phyloP scores from a whole-genome alignment of 92 coral and sea anemone species.

The Siderastrea radians region DNA sequence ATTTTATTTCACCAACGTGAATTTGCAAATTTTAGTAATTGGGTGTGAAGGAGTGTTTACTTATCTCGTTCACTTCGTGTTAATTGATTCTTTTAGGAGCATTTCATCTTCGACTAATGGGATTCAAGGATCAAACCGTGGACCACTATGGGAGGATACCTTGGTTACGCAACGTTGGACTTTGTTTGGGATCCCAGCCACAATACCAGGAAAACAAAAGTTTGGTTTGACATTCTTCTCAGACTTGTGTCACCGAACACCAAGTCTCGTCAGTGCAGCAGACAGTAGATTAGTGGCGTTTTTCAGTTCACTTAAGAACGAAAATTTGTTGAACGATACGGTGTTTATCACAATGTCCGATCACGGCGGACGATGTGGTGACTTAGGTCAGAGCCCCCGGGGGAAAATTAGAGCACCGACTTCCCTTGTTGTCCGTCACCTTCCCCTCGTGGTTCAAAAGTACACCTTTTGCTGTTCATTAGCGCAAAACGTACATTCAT shows the following conservation, averaged over 20 bases:
- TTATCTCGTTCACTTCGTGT: neutral
- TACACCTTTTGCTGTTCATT: no score
- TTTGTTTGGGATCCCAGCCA: slow-evolving; percentile 36
- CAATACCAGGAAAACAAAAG: slow-evolving; percentile 56
- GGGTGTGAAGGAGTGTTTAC: no score
- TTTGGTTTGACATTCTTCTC: slow-evolving; percentile 36
- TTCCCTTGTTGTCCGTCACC: slow-evolving; percentile 74
- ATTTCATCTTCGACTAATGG: slow-evolving; percentile 62
- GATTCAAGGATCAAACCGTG: slow-evolving; percentile 75
- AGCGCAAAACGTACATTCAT: no score
- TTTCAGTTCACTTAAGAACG: slow-evolving; percentile 57
- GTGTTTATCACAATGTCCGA: slow-evolving; percentile 83
- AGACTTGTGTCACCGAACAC: no score
- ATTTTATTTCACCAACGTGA: no score
- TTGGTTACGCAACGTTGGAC: slow-evolving; percentile 37
- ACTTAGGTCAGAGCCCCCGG: slow-evolving; percentile 71
- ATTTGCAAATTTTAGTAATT: no score
- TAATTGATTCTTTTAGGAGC: slow-evolving; percentile 47
- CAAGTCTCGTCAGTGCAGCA: neutral
- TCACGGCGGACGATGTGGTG: slow-evolving; percentile 84
- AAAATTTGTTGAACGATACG: slow-evolving; percentile 75
- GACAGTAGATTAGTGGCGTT: slow-evolving; percentile 61
- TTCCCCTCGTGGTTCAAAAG: no score
- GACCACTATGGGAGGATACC: slow-evolving; percentile 81
- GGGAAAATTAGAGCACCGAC: slow-evolving; percentile 82